These are phyloP conservation scores for Ictalurus punctatus DNA, from an alignment of 2,113 vertebrate species.

Conservation along the genomic window DNA sequence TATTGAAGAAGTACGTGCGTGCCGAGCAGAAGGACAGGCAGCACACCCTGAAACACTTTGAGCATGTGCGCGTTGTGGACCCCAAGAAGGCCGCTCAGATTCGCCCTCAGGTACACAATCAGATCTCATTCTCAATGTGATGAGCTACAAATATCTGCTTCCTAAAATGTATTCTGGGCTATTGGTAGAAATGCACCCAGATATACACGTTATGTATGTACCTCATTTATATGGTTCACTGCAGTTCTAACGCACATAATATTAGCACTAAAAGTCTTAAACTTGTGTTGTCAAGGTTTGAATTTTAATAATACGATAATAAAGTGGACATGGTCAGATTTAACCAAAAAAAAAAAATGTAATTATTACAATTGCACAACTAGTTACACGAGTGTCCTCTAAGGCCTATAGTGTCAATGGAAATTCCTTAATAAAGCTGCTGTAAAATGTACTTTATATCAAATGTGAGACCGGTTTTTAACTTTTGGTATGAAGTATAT, in stretches of 20 bases:
- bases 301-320: neutral
- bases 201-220: neutral
- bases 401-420: too few relatives aligned
- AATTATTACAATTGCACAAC: neutral
- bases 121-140: neutral
- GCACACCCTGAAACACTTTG: slow-evolving; percentile 95
- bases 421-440: neutral
- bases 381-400: neutral
- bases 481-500: neutral
- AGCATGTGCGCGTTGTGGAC: slow-evolving; percentile 96
- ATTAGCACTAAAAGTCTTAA: neutral
- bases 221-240: neutral
- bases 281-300: neutral
- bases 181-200: neutral
- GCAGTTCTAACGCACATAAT: neutral
- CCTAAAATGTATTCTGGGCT: neutral
- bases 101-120: slow-evolving; percentile 85
- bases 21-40: slow-evolving; percentile 97
- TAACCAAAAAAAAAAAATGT: neutral
- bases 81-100: slow-evolving; percentile 99
- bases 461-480: neutral
- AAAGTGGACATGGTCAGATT: neutral
- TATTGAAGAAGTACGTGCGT: slow-evolving; percentile 96
- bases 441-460: neutral
- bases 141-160: neutral